Conservation (phyloP, 1,140 invertebrate species). For the Chironomus tepperi region DNA sequence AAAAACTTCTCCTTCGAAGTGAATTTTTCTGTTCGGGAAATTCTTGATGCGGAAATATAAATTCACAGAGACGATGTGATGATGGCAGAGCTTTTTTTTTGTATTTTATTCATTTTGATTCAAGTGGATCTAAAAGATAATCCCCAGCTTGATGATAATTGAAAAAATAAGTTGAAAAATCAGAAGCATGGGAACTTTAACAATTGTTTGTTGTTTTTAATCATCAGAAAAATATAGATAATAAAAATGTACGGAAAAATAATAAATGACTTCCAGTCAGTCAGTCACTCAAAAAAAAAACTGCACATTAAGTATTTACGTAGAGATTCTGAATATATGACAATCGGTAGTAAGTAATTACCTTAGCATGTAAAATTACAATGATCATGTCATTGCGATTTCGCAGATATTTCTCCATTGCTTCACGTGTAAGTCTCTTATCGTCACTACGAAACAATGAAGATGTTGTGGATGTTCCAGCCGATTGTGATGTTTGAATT, state of each 20-base stretch:
- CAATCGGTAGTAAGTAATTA: slow-evolving; percentile 27
- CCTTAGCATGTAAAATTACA: slow-evolving; percentile 95
- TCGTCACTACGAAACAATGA: slow-evolving; percentile 50
- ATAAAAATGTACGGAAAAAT: background rate
- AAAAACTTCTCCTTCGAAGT: background rate
- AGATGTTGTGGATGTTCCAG: slow-evolving; percentile 24
- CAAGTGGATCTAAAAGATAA: slow-evolving; percentile 16
- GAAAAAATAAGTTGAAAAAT: slow-evolving; percentile 21
- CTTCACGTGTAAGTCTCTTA: slow-evolving; percentile 79
- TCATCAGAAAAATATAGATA: slow-evolving; percentile 12
- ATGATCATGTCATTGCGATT: slow-evolving; percentile 93
- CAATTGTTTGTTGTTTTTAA: slow-evolving; percentile 6
- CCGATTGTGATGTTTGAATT: background rate
- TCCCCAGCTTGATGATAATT: slow-evolving; percentile 17
- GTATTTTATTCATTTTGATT: background rate
- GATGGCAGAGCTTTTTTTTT: background rate
- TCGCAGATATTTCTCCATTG: slow-evolving; percentile 91
- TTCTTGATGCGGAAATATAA: slow-evolving; percentile 17
- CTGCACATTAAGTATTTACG: background rate
- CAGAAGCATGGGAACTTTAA: background rate
- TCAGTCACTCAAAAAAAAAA: background rate
- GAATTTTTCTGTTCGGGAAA: slow-evolving; percentile 13
- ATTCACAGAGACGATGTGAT: background rate
- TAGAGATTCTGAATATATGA: background rate
- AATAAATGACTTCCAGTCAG: slow-evolving; percentile 18